phyloP scores from a whole-genome alignment of 2,888 invertebrate genomes.

The Pardosa pseudoannulata region DNA sequence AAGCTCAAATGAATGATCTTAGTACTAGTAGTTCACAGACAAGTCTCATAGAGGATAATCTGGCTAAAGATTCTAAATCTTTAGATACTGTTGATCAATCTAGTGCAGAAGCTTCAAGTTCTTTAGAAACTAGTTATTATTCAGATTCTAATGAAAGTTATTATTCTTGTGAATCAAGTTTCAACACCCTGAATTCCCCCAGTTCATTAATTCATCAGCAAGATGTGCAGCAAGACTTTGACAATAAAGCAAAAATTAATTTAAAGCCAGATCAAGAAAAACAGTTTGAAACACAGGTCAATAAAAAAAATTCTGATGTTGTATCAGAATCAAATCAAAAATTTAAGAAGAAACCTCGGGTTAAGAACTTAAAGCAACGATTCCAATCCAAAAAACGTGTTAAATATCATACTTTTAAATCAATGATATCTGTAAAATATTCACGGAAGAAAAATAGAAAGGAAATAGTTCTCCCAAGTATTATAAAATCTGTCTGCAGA shows the following conservation, averaged over 20 bases:
- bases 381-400: neutral
- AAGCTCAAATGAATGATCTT: neutral
- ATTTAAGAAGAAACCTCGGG: too few species aligned
- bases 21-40: neutral
- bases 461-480: neutral
- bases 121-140: slow-evolving; percentile 26
- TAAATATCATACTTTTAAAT: slow-evolving; percentile 5
- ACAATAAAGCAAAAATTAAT: too few species aligned
- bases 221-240: too few species aligned
- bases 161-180: slow-evolving; percentile 42
- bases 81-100: neutral
- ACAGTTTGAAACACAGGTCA: too few species aligned
- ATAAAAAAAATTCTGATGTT: too few species aligned
- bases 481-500: neutral
- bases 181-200: neutral
- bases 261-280: too few species aligned
- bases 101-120: slow-evolving; percentile 32
- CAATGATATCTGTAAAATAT: neutral
- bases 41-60: neutral
- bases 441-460: neutral
- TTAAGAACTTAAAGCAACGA: too few species aligned
- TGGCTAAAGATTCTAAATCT: neutral
- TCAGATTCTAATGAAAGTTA: slow-evolving; percentile 7
- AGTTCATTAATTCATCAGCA: too few species aligned
- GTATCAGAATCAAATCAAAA: too few species aligned